phyloP scores from a whole-genome alignment of 2,113 vertebrate genomes.

The Spermophilus dauricus region DNA sequence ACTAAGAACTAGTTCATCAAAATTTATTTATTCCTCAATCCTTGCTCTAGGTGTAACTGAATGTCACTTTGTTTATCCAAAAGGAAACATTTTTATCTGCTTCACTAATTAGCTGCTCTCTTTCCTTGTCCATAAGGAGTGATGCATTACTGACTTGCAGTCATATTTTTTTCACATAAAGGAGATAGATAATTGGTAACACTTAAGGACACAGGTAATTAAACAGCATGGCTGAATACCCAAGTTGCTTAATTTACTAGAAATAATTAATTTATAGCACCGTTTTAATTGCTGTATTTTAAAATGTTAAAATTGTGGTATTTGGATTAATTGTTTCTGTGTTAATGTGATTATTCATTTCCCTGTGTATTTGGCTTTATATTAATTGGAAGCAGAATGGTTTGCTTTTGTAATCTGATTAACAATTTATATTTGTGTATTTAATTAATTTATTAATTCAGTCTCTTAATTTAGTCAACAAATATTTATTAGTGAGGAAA shows the following conservation, averaged over 20 bases:
- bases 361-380: constrained; percentile 7
- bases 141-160: not conserved
- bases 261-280: constrained; percentile 64
- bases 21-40: not conserved
- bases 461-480: constrained; percentile 30
- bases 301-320: constrained; percentile 56
- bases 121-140: constrained; percentile 34
- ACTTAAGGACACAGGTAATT: constrained; percentile 72
- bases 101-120: constrained; percentile 47
- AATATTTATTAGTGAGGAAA: constrained; percentile 1
- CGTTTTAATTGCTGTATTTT: constrained; percentile 60
- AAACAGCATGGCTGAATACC: constrained; percentile 63
- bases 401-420: constrained; percentile 36
- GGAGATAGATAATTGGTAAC: constrained; percentile 69
- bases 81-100: not conserved
- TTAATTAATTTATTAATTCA: constrained; percentile 36
- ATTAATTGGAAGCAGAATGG: not conserved
- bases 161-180: constrained; percentile 57
- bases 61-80: not conserved
- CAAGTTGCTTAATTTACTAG: constrained; percentile 69
- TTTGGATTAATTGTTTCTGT: constrained; percentile 52
- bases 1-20: not conserved
- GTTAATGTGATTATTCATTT: constrained; percentile 41
- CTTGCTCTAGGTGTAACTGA: not conserved
- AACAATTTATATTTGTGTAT: not conserved